A percentile compares a stretch with the other conserved stretches of the same genome.
Evolutionary conservation across 2,888 invertebrate species (phyloP).

Genomic region (Metellina segmentata): DNA sequence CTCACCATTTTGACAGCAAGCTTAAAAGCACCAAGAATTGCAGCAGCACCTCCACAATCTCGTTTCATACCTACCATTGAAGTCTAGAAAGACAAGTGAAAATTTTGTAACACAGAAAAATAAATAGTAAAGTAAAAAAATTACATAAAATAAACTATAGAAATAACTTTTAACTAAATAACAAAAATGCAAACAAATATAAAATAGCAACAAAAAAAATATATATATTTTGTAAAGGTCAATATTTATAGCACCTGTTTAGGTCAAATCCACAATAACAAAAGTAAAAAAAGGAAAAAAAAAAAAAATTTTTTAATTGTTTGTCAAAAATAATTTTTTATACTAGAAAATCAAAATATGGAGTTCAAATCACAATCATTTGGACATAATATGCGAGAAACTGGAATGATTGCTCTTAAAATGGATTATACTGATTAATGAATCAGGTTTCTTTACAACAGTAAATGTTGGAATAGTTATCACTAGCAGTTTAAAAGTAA

Average conservation of each 20-base stretch:
- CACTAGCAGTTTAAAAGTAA: too few relatives aligned
- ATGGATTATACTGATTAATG: not conserved
- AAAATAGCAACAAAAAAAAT: not conserved
- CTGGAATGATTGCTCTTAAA: not conserved
- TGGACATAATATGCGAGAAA: not conserved
- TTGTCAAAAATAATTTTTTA: too few relatives aligned
- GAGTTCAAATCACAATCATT: too few relatives aligned
- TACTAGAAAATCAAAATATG: too few relatives aligned
- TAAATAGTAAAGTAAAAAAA: not conserved
- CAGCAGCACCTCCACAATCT: constrained; percentile 97
- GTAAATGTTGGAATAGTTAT: too few relatives aligned
- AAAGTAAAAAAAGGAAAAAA: not conserved
- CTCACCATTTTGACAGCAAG: constrained; percentile 85
- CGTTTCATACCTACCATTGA: constrained; percentile 96
- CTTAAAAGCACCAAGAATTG: constrained; percentile 90
- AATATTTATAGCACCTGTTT: not conserved
- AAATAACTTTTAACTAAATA: not conserved
- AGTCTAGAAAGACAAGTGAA: constrained; percentile 83
- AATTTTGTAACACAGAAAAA: not conserved
- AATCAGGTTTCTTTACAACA: too few relatives aligned
- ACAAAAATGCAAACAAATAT: not conserved
- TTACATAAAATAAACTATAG: not conserved
- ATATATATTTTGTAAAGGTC: not conserved
- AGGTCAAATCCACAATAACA: not conserved
- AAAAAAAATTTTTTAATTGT: too few relatives aligned